Evolutionary conservation across 2,113 vertebrate genomes (phyloP).

Genomic region (Rhinopomastus cyanomelas): DNA sequence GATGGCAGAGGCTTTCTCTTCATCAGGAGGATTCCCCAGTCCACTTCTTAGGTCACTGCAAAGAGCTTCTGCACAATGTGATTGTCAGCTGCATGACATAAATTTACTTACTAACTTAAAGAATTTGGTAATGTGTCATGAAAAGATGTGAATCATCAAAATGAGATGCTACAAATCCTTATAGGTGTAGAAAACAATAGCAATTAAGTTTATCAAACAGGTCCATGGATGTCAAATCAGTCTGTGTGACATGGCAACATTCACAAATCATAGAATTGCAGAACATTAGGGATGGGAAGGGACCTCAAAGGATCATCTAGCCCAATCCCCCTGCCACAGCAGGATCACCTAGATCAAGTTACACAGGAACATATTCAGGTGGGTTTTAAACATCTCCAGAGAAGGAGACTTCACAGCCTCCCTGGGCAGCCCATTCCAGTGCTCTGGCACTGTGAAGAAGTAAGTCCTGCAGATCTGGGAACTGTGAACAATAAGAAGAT

Average conservation of each 20-base stretch:
- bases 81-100: not conserved
- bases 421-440: no score
- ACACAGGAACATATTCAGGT: no score
- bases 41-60: not conserved
- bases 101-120: not conserved
- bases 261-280: no score
- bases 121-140: not conserved
- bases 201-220: not conserved
- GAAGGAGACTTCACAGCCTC: no score
- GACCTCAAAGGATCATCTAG: no score
- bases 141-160: not conserved
- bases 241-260: not conserved
- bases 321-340: no score
- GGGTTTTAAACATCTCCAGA: no score
- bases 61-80: not conserved
- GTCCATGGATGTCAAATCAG: not conserved
- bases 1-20: not conserved
- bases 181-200: not conserved
- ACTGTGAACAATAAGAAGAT: not conserved
- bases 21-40: not conserved
- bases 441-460: no score
- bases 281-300: no score
- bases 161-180: not conserved
- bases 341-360: no score
- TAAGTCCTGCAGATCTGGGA: not conserved